phyloP scores from a whole-genome alignment of 1,140 invertebrate species.

The Drosophila albomicans region DNA sequence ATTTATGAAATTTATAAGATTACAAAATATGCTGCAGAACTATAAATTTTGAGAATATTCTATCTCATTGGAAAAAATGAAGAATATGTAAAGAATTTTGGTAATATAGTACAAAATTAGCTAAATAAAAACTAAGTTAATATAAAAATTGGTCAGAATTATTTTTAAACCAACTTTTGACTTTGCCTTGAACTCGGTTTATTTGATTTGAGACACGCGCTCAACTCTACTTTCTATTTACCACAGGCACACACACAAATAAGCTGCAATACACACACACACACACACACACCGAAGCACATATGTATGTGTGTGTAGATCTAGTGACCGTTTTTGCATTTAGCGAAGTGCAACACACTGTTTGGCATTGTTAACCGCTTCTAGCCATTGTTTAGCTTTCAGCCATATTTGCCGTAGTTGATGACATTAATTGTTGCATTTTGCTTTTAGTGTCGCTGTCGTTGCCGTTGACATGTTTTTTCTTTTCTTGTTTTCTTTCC shows the following conservation, averaged over 20 bases:
- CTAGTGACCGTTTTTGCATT: constrained; percentile 61
- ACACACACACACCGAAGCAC: not conserved
- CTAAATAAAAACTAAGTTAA: no score
- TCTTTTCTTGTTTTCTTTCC: not conserved
- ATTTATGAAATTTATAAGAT: no score
- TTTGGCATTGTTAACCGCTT: constrained; percentile 74
- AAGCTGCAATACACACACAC: constrained; percentile 4
- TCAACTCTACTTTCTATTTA: not conserved
- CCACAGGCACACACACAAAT: constrained; percentile 10
- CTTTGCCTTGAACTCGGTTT: not conserved
- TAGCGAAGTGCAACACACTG: constrained; percentile 54
- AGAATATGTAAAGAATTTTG: no score
- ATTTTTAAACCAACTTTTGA: not conserved
- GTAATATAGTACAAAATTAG: no score
- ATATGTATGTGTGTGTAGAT: constrained; percentile 4
- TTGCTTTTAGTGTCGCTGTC: constrained; percentile 33
- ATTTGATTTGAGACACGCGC: not conserved
- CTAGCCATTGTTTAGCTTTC: constrained; percentile 62
- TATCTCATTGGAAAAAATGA: no score
- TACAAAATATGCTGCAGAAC: no score
- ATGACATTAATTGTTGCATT: constrained; percentile 78
- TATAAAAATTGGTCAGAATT: no score
- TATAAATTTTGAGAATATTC: no score
- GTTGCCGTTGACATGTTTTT: not conserved
- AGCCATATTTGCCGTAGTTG: constrained; percentile 63